Percentiles rank a stretch among this genome's conserved stretches.
Evolutionary conservation across 2,113 vertebrate species (phyloP).

Genomic region (Sturnus vulgaris): DNA sequence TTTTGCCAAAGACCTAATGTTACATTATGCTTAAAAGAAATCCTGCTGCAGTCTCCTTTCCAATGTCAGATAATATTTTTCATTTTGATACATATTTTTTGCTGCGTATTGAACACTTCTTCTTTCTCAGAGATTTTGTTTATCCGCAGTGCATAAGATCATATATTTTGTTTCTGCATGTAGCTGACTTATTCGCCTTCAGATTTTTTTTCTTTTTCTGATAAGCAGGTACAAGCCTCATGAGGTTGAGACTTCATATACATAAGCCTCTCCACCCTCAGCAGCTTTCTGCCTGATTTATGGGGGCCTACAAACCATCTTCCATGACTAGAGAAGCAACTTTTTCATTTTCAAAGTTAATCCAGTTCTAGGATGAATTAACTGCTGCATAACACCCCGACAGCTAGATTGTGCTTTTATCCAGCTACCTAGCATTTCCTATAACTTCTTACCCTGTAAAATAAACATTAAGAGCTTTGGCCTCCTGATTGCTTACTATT

Average conservation of each 20-base stretch:
- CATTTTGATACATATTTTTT: constrained; percentile 7
- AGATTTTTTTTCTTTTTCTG: constrained; percentile 22
- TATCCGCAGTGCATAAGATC: constrained; percentile 7
- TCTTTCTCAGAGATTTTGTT: constrained; percentile 31
- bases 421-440: constrained; percentile 20
- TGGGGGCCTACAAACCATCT: constrained; percentile 46
- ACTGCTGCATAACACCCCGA: constrained; percentile 11
- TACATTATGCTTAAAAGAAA: constrained; percentile 27
- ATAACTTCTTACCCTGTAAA: constrained; percentile 41
- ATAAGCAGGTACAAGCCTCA: constrained; percentile 53
- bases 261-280: constrained; percentile 54
- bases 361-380: constrained; percentile 57
- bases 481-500: constrained; percentile 49
- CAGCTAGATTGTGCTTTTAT: constrained; percentile 43
- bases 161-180: constrained; percentile 52
- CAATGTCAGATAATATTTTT: constrained; percentile 18
- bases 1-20: constrained; percentile 19
- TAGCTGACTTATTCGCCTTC: constrained; percentile 49
- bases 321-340: constrained; percentile 53
- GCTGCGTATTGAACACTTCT: not conserved
- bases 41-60: not conserved
- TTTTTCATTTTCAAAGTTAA: constrained; percentile 65
- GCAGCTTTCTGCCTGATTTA: constrained; percentile 63
- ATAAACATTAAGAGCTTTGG: constrained; percentile 55
- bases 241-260: constrained; percentile 53